Conservation (phyloP, 2,113 vertebrate genomes). For the Machaerirhynchus nigripectus region DNA sequence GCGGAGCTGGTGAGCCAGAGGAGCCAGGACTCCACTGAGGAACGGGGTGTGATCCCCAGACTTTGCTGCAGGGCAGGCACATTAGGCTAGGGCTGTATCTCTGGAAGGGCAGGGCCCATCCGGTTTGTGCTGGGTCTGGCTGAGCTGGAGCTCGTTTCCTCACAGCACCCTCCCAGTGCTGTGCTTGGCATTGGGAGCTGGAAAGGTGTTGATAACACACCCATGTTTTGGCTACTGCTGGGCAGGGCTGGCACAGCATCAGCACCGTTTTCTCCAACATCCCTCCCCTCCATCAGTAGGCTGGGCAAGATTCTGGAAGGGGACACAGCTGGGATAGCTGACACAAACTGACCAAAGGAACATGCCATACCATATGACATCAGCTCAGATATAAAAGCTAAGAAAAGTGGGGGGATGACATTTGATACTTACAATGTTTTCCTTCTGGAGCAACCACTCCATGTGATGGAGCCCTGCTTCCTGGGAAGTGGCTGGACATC, state of each 20-base stretch:
- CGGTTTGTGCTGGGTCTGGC: neutral
- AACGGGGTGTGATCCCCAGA: neutral
- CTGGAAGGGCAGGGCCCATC: neutral
- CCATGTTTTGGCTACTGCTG: neutral
- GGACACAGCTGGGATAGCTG: neutral
- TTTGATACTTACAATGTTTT: neutral
- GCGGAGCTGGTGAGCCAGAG: neutral
- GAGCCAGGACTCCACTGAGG: neutral
- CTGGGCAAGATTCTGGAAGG: neutral
- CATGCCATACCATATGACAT: neutral
- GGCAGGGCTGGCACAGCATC: neutral
- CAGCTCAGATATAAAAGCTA: neutral
- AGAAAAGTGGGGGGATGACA: neutral
- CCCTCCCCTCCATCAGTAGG: neutral
- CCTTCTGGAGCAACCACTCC: neutral
- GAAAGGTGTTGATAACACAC: neutral
- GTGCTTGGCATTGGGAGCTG: neutral
- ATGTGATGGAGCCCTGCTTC: neutral
- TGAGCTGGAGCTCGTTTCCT: neutral
- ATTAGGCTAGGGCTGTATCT: accelerated
- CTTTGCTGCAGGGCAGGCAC: neutral
- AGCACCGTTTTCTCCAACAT: neutral
- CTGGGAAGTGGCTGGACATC: neutral
- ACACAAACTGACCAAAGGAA: neutral
- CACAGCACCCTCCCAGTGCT: neutral